Base-by-base conservation (phyloP, 2,888 invertebrate species). In the Liodrosophila aerea region DNA sequence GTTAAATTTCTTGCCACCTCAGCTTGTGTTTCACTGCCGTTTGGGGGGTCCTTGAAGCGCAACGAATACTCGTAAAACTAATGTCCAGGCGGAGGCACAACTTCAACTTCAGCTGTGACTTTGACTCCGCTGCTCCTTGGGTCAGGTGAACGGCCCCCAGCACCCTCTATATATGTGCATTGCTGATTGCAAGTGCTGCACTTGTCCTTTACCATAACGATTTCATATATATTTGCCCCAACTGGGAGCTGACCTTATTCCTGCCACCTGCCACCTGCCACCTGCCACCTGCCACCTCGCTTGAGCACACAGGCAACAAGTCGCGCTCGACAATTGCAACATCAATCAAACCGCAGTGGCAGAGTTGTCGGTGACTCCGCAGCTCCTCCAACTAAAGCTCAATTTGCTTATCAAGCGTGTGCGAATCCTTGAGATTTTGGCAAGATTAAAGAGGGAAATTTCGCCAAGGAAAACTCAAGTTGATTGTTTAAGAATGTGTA, bases 1-100 rank as follows among this genome's bases (percentile, higher is more conserved):
- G 36, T 36, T 33, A 16, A 33, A 16, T 40, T 34, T 16, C 9
- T 13, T 16, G 29, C 12, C 54, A 36, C 12, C 15, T 30, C 22
- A 29, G 50, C 31, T 54, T 39, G 46, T 11, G 16, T 65, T 69
- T 69, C 62, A 53, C 40, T 43, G 40, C 13, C 34, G 30, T 39
- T n/a, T 1, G 27, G 49, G 34, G 45, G 70, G 70, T 70, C 73
- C 72, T 73, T 73, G 66, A n/a, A 72, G 56, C 62, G 36, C 22
- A 22, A 22, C 22, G 5, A 22, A 22, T 22, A 43, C 54, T 43
- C 74, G 73, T 73, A 57, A 73, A 73, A 73, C 66, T 73, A 70
- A 73, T 70, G 72, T 73, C 72, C 74, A 70, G 73, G 59, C 63
- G 70, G 63, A 64, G 33, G 44, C 50, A 41, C 50, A 45, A 31